Percentiles rank a stretch among this genome's conserved stretches.
These are phyloP conservation scores for Adelosebastes latens DNA, from an alignment of 2,797 vertebrate species.

Conservation along the genomic window DNA sequence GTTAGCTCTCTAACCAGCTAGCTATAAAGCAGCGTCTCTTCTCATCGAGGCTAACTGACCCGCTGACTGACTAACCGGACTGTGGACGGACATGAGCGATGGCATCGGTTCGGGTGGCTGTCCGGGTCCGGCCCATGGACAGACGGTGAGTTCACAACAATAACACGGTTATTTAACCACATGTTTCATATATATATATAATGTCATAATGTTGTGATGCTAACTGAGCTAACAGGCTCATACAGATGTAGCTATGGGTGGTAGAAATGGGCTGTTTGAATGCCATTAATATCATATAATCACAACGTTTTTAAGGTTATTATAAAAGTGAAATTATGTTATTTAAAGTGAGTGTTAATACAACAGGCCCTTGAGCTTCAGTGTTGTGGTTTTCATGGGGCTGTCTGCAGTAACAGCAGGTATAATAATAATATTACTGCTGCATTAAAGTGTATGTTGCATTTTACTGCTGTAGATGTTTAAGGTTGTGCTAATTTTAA, in stretches of 20 bases:
- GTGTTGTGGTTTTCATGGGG: not conserved
- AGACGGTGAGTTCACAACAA: conserved; percentile 85
- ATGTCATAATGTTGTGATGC: not conserved
- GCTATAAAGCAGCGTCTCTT: not conserved
- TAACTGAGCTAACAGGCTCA: not conserved
- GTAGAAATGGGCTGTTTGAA: not conserved
- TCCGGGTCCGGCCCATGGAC: conserved; percentile 94
- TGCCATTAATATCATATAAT: not conserved
- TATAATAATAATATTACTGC: too few relatives aligned
- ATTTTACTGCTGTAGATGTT: too few relatives aligned
- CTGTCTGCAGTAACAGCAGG: not conserved
- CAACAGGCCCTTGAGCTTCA: not conserved
- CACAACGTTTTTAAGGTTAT: not conserved
- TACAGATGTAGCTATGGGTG: not conserved
- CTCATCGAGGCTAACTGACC: not conserved
- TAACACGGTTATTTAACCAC: not conserved
- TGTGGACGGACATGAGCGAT: conserved; percentile 75
- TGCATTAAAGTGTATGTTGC: too few relatives aligned
- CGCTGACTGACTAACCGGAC: not conserved
- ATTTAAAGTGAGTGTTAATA: not conserved
- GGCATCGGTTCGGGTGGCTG: conserved; percentile 97
- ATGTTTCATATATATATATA: not conserved
- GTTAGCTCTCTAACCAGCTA: not conserved
- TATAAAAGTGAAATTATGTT: not conserved
- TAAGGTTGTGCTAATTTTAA: too few relatives aligned